These are phyloP conservation scores for Drosophila punjabiensis DNA, from an alignment of 1,140 invertebrate species.

Conservation along the genomic window DNA sequence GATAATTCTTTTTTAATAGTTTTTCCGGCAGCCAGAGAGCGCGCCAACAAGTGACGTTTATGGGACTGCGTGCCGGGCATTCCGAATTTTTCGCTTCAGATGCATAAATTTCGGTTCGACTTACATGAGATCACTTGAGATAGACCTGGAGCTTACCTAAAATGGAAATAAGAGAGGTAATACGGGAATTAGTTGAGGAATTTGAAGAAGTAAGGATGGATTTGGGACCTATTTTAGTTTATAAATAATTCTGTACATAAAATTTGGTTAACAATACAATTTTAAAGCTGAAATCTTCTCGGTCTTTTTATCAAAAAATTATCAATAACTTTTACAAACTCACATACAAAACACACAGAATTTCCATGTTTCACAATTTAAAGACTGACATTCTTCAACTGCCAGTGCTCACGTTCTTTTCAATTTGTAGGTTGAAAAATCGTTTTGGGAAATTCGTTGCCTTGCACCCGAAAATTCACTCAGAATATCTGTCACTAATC, in stretches of 20 bases:
- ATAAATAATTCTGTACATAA: too few species aligned
- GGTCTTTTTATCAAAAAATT: too few species aligned
- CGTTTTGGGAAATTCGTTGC: conserved; percentile 29
- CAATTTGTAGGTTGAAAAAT: conserved; percentile 12
- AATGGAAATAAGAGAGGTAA: conserved; percentile 25
- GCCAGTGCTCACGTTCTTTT: background rate
- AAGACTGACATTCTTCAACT: too few species aligned
- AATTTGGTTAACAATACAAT: background rate
- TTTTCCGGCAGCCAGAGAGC: conserved; percentile 67
- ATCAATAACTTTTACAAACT: too few species aligned
- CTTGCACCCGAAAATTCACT: conserved; percentile 26
- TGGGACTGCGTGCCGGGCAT: conserved; percentile 64
- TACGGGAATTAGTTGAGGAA: conserved; percentile 15
- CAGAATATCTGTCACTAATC: conserved; percentile 50
- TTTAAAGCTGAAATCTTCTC: too few species aligned
- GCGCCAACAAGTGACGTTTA: conserved; percentile 78
- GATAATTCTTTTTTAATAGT: conserved; percentile 84
- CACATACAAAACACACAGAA: background rate
- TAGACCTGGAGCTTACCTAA: conserved; percentile 55
- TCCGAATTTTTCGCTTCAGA: conserved; percentile 27
- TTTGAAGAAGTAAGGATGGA: background rate
- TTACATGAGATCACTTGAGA: conserved; percentile 43
- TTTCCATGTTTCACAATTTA: background rate
- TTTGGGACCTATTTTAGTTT: background rate
- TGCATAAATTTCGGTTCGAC: conserved; percentile 56